Conservation (phyloP, 2,113 vertebrate genomes). For the Eudyptes chrysolophus region DNA sequence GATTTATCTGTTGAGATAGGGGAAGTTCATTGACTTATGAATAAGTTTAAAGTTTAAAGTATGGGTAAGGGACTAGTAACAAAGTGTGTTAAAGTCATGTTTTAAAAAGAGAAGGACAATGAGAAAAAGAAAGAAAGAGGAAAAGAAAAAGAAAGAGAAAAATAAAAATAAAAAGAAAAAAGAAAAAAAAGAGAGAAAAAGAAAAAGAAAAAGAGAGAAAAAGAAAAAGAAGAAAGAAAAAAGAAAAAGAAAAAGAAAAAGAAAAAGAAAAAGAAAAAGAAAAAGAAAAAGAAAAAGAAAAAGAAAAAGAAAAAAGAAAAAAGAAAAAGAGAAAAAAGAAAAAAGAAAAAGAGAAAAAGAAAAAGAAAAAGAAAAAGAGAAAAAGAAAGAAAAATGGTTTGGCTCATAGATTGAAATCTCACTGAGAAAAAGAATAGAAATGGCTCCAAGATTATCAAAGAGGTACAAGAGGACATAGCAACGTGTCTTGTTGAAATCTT, state of each 20-base stretch:
- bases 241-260: neutral
- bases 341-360: neutral
- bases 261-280: no score
- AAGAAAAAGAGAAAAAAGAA: neutral
- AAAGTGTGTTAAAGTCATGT: neutral
- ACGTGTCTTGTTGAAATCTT: neutral
- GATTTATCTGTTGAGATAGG: neutral
- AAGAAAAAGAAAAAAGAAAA: neutral
- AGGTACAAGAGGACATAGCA: neutral
- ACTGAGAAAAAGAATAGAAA: neutral
- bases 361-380: no score
- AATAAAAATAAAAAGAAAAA: neutral
- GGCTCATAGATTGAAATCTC: neutral
- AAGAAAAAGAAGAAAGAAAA: rapidly evolving
- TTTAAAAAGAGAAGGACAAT: no score
- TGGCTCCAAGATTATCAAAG: neutral
- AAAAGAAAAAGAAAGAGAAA: neutral
- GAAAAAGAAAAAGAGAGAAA: neutral
- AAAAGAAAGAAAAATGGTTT: neutral
- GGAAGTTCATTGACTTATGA: neutral
- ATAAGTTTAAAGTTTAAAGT: neutral
- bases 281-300: neutral
- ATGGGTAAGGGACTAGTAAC: neutral
- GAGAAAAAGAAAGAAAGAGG: neutral
- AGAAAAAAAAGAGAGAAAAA: no score